These are phyloP conservation scores for Thamnophis elegans DNA, from an alignment of 2,797 vertebrate species.

Conservation along the genomic window DNA sequence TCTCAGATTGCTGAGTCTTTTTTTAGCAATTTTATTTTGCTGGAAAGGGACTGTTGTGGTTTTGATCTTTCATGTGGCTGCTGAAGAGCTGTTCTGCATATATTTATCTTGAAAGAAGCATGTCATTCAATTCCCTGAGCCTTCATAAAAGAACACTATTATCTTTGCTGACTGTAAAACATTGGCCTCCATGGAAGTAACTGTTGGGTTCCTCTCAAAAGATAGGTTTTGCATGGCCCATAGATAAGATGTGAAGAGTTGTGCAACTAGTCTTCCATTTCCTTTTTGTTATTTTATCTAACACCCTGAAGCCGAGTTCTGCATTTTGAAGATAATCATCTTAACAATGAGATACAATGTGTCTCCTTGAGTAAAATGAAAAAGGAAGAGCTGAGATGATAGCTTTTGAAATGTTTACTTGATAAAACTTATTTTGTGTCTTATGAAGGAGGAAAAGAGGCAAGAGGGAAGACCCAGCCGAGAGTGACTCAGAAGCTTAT, in stretches of 20 bases:
- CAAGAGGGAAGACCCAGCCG: constrained; percentile 27
- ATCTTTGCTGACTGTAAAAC: not conserved
- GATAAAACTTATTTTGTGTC: constrained; percentile 39
- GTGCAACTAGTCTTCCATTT: constrained; percentile 37
- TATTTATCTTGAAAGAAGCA: constrained; percentile 12
- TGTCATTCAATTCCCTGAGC: constrained; percentile 1
- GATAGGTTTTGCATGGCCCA: constrained; percentile 9
- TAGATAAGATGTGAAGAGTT: constrained; percentile 41
- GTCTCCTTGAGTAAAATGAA: constrained; percentile 30
- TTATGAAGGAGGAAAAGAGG: constrained; percentile 16
- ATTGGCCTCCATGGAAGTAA: constrained; percentile 15
- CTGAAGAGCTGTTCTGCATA: not conserved
- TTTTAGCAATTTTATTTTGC: not conserved
- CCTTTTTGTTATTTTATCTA: constrained; percentile 50
- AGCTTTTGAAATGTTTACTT: constrained; percentile 58
- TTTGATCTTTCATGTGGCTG: not conserved
- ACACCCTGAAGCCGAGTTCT: constrained; percentile 36
- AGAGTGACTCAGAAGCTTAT: constrained; percentile 51
- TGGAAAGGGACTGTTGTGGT: not conserved
- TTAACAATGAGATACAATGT: constrained; percentile 37
- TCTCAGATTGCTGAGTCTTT: not conserved
- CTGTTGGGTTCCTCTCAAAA: constrained; percentile 15
- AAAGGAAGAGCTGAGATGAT: constrained; percentile 30
- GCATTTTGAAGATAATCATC: constrained; percentile 51
- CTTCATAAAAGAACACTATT: constrained; percentile 1